A percentile compares a stretch with the other conserved stretches of the same genome.
These are phyloP conservation scores for Lepus oiostolus DNA, from an alignment of 2,797 vertebrate genomes.

Conservation along the genomic window DNA sequence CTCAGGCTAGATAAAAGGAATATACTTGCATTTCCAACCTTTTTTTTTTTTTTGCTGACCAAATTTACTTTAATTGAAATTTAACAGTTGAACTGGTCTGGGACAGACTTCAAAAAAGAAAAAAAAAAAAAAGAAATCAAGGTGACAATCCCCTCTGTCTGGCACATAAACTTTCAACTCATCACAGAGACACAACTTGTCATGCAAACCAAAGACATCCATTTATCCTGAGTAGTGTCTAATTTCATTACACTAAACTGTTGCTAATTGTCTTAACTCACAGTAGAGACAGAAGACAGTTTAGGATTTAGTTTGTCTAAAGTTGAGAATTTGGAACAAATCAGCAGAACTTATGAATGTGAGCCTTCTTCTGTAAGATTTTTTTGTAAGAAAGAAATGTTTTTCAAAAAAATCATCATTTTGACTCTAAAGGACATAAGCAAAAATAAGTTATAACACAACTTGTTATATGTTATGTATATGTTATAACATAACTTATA, in stretches of 20 bases:
- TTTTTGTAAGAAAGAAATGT: conserved; percentile 62
- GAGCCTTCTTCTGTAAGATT: conserved; percentile 34
- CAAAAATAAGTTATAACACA: too few relatives aligned
- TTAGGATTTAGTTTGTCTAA: conserved; percentile 78
- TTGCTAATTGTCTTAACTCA: conserved; percentile 87
- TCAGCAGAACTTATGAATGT: neutral
- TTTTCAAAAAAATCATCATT: neutral
- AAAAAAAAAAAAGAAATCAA: conserved; percentile 68
- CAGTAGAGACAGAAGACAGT: conserved; percentile 80
- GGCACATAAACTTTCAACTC: conserved; percentile 70
- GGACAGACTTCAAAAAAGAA: conserved; percentile 84
- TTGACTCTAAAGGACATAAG: neutral
- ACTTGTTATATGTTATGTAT: too few relatives aligned
- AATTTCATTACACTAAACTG: conserved; percentile 85
- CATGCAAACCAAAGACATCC: conserved; percentile 86
- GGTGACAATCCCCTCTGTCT: conserved; percentile 85
- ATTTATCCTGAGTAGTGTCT: conserved; percentile 86
- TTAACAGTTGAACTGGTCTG: conserved; percentile 89
- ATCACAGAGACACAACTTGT: conserved; percentile 75
- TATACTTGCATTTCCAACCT: conserved; percentile 86
- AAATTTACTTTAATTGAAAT: conserved; percentile 92
- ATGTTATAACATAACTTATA: too few relatives aligned
- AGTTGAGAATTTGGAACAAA: conserved; percentile 69
- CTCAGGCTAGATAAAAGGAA: conserved; percentile 88
- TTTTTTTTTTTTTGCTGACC: conserved; percentile 83